Conservation (phyloP, 2,113 vertebrate genomes). For the Thryonomys swinderianus region DNA sequence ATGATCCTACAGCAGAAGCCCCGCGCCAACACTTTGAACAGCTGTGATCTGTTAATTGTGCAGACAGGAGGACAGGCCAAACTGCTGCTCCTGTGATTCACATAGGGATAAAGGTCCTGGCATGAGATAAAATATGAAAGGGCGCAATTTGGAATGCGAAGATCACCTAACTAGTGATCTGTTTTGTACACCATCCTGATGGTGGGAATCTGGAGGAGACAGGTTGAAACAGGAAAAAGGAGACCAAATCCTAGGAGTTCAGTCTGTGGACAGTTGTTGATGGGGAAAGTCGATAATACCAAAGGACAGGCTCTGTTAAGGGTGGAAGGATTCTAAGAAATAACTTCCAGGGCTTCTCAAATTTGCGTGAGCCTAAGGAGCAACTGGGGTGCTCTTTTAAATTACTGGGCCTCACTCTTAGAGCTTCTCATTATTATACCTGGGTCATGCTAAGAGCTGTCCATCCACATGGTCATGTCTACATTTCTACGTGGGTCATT, state of each 20-base stretch:
- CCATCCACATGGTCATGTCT: background rate
- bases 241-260: background rate
- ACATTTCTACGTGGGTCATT: background rate
- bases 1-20: background rate
- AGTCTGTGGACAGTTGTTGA: background rate
- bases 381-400: background rate
- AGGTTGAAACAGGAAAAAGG: background rate
- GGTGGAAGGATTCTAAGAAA: background rate
- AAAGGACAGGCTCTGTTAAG: background rate
- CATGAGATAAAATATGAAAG: background rate
- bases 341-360: background rate
- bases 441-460: background rate
- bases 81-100: background rate
- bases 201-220: background rate
- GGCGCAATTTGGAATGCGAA: background rate
- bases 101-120: background rate
- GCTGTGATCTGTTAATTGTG: constrained; percentile 31
- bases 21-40: background rate
- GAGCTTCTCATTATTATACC: background rate
- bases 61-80: background rate
- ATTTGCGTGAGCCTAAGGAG: background rate
- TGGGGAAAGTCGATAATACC: background rate
- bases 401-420: background rate
- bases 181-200: background rate
- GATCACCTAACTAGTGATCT: background rate